Percentiles rank a stretch among this genome's conserved stretches.
Evolutionary conservation across 2,113 vertebrate genomes (phyloP).

Genomic region (Saimiri boliviensis): DNA sequence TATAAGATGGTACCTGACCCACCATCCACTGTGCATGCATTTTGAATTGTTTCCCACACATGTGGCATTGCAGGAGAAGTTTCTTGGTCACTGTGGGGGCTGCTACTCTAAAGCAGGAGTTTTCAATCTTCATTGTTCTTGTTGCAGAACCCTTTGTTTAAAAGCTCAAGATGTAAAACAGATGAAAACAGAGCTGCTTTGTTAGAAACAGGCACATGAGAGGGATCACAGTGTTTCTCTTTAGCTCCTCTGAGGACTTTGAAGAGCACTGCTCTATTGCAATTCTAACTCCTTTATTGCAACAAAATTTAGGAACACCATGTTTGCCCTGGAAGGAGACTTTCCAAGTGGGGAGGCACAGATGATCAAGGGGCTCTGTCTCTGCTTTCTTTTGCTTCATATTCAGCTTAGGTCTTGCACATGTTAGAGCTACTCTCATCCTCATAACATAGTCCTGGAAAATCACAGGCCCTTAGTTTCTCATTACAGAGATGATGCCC

Average conservation of each 20-base stretch:
- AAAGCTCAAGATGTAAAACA: constrained; percentile 73
- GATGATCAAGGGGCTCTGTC: neutral
- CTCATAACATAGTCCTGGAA: neutral
- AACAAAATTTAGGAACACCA: neutral
- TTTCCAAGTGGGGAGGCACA: neutral
- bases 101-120: constrained; percentile 41
- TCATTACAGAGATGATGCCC: neutral
- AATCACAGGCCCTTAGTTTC: neutral
- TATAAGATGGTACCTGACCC: neutral
- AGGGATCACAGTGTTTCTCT: neutral
- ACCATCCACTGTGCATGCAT: neutral
- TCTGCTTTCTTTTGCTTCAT: neutral
- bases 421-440: neutral
- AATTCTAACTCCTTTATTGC: neutral
- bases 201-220: constrained; percentile 13
- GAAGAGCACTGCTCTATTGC: neutral
- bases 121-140: constrained; percentile 67
- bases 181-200: constrained; percentile 61
- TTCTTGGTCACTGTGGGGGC: constrained; percentile 52
- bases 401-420: neutral
- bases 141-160: constrained; percentile 68
- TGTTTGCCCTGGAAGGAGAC: neutral
- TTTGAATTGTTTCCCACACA: constrained; percentile 17
- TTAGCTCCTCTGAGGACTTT: neutral
- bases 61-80: neutral